Evolutionary conservation across 2,113 vertebrate species (phyloP).

Genomic region (Panthera tigris): DNA sequence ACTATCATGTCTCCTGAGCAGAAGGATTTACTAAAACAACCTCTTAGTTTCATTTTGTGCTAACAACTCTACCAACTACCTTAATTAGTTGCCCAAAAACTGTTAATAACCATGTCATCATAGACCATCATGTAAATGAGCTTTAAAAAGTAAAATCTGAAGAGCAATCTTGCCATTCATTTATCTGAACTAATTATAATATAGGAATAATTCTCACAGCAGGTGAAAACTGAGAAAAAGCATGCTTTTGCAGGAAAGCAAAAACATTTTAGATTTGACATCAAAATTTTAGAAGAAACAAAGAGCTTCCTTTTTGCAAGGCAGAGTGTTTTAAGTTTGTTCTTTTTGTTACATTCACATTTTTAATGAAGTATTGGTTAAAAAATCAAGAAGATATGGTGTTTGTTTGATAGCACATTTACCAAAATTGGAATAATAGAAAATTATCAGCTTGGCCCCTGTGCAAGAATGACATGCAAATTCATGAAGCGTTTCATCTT

Average conservation of each 20-base stretch:
- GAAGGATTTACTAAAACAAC: conserved; percentile 48
- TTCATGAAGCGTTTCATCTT: not conserved
- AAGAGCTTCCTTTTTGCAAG: conserved; percentile 15
- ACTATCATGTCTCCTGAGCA: not conserved
- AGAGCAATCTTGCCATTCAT: conserved; percentile 78
- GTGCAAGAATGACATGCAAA: not conserved
- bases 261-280: conserved; percentile 72
- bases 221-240: conserved; percentile 66
- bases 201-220: conserved; percentile 78
- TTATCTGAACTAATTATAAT: conserved; percentile 79
- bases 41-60: conserved; percentile 56
- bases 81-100: conserved; percentile 73
- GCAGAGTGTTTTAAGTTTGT: not conserved
- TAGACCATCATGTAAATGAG: conserved; percentile 78
- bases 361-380: not conserved
- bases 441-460: not conserved
- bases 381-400: not conserved
- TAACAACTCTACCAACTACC: conserved; percentile 52
- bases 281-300: conserved; percentile 67
- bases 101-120: conserved; percentile 76
- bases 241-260: conserved; percentile 66
- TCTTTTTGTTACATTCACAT: not conserved
- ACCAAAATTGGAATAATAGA: not conserved
- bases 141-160: conserved; percentile 77
- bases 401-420: not conserved